These are phyloP conservation scores for Mus minutoides DNA, from an alignment of 2,797 vertebrate genomes.

Conservation along the genomic window DNA sequence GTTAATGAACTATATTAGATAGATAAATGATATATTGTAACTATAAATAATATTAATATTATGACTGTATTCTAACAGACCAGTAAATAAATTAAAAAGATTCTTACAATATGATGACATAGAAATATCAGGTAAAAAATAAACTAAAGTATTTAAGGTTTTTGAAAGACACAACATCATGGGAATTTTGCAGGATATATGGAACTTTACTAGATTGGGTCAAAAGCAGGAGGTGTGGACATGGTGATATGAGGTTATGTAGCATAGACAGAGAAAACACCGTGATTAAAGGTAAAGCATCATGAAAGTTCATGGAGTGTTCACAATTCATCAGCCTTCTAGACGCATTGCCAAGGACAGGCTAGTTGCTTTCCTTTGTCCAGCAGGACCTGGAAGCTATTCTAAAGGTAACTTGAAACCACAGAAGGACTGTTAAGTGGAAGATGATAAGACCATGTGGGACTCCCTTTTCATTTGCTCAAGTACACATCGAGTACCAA, in stretches of 20 bases:
- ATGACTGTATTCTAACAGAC: not conserved
- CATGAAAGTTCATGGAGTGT: not conserved
- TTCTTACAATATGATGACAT: not conserved
- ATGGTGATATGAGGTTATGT: not conserved
- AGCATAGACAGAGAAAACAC: not conserved
- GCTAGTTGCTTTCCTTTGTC: not conserved
- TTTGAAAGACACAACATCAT: not conserved
- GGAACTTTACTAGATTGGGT: not conserved
- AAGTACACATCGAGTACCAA: constrained; percentile 19
- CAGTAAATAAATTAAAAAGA: not conserved
- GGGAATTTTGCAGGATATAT: not conserved
- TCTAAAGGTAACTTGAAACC: not conserved
- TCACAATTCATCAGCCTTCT: not conserved
- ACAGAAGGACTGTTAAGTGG: constrained; percentile 5
- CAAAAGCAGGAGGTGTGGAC: not conserved
- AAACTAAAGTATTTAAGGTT: not conserved
- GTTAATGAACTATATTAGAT: not conserved
- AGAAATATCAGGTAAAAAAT: not conserved
- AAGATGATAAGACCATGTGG: not conserved
- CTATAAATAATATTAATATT: not conserved
- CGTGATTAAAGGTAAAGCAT: not conserved
- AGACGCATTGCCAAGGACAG: not conserved
- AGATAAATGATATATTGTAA: not conserved
- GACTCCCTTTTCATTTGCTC: not conserved
- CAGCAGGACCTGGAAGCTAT: not conserved